Conservation (phyloP, 2,113 vertebrate species). For the Sceloporus tristichus region DNA sequence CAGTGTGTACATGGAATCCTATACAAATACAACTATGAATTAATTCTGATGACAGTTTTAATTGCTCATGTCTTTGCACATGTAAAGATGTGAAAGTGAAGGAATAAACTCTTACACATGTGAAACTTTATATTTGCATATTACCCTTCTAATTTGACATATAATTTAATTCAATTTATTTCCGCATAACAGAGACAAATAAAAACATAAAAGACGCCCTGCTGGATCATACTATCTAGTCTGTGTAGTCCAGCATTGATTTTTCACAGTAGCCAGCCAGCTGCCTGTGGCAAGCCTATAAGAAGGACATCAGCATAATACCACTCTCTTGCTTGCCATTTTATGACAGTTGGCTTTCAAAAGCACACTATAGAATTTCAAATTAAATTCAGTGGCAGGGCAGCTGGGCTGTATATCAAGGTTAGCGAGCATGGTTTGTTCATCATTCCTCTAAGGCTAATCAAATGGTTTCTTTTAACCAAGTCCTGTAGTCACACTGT, state of each 20-base stretch:
- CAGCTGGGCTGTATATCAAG: background rate
- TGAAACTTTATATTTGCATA: background rate
- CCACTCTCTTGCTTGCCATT: background rate
- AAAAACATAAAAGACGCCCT: background rate
- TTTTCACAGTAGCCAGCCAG: background rate
- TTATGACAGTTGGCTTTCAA: background rate
- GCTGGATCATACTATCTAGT: background rate
- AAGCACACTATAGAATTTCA: background rate
- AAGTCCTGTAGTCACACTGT: too few relatives aligned
- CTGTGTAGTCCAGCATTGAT: background rate
- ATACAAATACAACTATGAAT: background rate
- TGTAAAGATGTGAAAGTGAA: background rate
- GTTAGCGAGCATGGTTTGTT: background rate
- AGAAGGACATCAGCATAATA: background rate
- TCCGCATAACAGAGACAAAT: background rate
- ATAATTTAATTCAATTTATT: background rate
- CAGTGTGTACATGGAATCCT: too few relatives aligned
- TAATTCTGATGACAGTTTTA: background rate
- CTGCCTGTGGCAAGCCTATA: background rate
- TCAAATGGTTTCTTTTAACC: too few relatives aligned
- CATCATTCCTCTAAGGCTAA: too few relatives aligned
- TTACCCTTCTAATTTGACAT: background rate
- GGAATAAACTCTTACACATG: background rate
- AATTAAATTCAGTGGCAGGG: background rate
- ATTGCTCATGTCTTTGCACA: background rate